Evolutionary conservation across 2,888 invertebrate genomes (phyloP), one percentile per base, ranked within the genome.

Genomic region (Eupithecia subumbrata): DNA sequence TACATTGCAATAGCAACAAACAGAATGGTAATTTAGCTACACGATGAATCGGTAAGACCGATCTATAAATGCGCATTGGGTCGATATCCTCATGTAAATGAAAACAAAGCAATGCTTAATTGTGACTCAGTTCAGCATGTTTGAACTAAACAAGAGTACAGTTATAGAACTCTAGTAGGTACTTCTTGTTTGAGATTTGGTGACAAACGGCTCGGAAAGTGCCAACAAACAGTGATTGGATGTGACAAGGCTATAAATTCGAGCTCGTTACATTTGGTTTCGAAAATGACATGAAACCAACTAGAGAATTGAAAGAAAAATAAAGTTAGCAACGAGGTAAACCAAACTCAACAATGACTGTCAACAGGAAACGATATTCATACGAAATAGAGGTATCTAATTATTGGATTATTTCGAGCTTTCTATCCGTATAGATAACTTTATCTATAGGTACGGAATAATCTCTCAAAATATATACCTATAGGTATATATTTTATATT

Each of bases 41-140:
- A 45, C 56, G 69, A 70, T 76, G 71, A 76, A 68, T 76, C 34
- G 56, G 45, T 22, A 48, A 63, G 45, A 73, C 18, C 43, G 30
- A 74, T 72, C 71, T 76, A 70, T 60, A 43, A 72, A 77, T 74
- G 73, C 68, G 69, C 72, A 73, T 64, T 63, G 71, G 80, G 80
- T 80, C 76, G 79, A 76, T 76, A 79, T 78, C 79, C 78, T 72
- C 72, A 75, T 69, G 68, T 45, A 76, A 78, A 76, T 76, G 73
- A 77, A 81, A 81, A 80, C 79, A 81, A 81, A 76, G 76, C 79
- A 78, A 78, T 73, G 76, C 71, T 64, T 72, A 68, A 77, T 78
- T 74, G 76, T 80, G 78, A 81, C 63, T 79, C 79, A 79, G 72
- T 73, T 60, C 67, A 69, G 60, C 40, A 72, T 72, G 77, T 77